phyloP scores from a whole-genome alignment of 2,113 vertebrate genomes.

The Callaeas wilsoni region DNA sequence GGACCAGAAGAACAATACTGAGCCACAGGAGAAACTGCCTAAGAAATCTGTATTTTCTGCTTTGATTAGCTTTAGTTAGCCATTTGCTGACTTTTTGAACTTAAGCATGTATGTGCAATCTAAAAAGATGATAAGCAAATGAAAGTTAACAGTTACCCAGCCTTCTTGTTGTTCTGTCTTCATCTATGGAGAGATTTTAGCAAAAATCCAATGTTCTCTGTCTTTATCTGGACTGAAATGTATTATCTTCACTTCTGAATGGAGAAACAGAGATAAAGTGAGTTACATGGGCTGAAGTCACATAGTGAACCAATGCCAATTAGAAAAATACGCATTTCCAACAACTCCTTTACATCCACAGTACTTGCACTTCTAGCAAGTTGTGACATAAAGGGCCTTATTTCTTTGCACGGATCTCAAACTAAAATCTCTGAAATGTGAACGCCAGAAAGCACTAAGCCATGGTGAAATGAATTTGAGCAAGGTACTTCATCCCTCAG shows the following conservation, averaged over 20 bases:
- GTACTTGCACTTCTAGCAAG: background rate
- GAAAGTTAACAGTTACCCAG: background rate
- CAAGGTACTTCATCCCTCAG: background rate
- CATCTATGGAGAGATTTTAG: background rate
- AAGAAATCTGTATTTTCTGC: background rate
- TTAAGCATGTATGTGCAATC: rapidly evolving
- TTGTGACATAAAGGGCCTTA: background rate
- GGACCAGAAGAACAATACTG: background rate
- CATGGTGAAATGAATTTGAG: background rate
- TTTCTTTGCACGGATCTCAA: background rate
- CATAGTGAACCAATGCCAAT: background rate
- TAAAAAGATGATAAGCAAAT: background rate
- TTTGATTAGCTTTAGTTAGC: background rate
- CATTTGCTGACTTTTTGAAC: background rate
- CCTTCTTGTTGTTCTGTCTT: background rate
- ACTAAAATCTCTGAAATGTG: background rate
- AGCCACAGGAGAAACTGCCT: background rate
- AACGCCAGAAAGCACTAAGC: background rate
- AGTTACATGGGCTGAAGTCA: background rate
- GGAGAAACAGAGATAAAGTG: background rate
- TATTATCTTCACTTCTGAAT: background rate
- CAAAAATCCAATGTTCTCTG: background rate
- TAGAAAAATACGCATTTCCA: background rate
- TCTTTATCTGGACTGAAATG: background rate
- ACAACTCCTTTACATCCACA: background rate